Base-by-base conservation (phyloP, 1,140 invertebrate species). In the Trichonephila inaurata region DNA sequence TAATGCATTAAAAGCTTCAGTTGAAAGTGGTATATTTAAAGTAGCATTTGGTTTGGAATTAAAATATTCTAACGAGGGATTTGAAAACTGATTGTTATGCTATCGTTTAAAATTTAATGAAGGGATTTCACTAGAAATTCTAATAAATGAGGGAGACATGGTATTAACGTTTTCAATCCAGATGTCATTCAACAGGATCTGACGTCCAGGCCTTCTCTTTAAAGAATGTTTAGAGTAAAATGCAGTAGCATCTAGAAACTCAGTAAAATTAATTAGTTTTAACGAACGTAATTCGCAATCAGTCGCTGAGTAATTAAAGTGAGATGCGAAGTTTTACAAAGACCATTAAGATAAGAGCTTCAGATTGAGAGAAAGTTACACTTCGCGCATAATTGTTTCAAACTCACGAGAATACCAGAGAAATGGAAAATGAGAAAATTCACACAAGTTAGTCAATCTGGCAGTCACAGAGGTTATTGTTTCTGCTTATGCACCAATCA, bases 201-300 rank as follows among this genome's bases (percentile, higher is more conserved):
- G 40, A 83, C 44, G 51, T 83, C 21, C 28, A 77, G 33, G 24
- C 44, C 82, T 7, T 77, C 51, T n/a, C 82, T 19, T 88, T 88
- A 66, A 88, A 64, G 62, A 64, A 88, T 33, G 28, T 88, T 64
- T 88, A 62, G 28, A 19, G 60, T 21, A 64, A 16, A 64, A 21
- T 64, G 60, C 28, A 64, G 28, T 18, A 10, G 28, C 60, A 40
- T 44, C 21, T 40, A 88, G 60, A 88, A 44, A 58, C 62, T 88
- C 62, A 88, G 62, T 66, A 44, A 88, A 88, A 64, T 88, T 88
- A 88, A 88, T 88, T 88, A 87, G 60, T 64, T 88, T 62, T 88
- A 88, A 88, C 86, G 86, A 88, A 77, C 58, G 86, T 58, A 88
- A 88, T 88, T 88, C 86, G 86, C 62, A 88, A 88, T 88, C 86